Evolutionary conservation across 2,113 vertebrate species (phyloP).

Genomic region (Atrichornis clamosus): DNA sequence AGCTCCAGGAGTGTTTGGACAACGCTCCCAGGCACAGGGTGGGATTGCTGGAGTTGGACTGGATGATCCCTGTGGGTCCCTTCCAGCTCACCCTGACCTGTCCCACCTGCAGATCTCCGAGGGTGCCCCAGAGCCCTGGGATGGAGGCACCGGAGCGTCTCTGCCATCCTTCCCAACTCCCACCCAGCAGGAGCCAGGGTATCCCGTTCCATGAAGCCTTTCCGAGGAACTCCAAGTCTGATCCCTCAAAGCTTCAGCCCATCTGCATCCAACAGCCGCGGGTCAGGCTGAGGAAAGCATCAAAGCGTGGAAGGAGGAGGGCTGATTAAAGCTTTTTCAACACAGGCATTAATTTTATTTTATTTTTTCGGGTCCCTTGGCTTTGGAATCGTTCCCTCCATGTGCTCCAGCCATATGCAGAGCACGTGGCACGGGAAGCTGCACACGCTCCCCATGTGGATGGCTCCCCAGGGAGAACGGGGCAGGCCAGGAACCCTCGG

Average conservation of each 20-base stretch:
- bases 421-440: background rate
- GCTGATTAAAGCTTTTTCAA: background rate
- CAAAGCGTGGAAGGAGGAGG: background rate
- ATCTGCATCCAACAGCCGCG: background rate
- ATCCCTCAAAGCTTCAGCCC: background rate
- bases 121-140: background rate
- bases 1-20: background rate
- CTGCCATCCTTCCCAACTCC: background rate
- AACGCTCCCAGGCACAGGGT: background rate
- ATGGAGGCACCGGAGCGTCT: rapidly evolving
- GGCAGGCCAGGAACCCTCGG: background rate
- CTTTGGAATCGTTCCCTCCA: background rate
- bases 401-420: background rate
- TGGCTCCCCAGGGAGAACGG: background rate
- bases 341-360: background rate
- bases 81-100: background rate
- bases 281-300: background rate
- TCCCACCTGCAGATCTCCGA: background rate
- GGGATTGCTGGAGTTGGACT: background rate
- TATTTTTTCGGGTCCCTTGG: background rate
- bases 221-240: background rate
- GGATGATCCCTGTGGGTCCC: background rate
- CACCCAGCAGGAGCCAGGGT: background rate
- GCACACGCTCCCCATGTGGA: background rate
- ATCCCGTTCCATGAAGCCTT: background rate